Evolutionary conservation across 2,888 invertebrate species (phyloP), one percentile per base, ranked within the genome.

Genomic region (Mactromeris polynyma): DNA sequence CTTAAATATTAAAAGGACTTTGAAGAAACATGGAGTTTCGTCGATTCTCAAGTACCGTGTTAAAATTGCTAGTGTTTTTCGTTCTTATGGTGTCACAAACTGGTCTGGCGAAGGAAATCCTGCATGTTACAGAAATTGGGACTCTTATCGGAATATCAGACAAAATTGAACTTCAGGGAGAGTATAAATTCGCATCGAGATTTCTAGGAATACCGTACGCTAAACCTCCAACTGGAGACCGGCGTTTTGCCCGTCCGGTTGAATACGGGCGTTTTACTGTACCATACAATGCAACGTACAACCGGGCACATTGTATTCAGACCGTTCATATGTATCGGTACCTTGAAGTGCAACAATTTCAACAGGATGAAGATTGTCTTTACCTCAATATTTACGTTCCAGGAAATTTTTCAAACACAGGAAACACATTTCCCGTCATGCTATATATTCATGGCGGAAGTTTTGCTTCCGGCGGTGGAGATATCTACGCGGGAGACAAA

Each of bases 331-430:
- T 58, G 19, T 80, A 89, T 38, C 33, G 9, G 9, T 81, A 86
- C 31, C 33, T 81, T 14, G 64, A 64, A 21, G 51, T 86, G 11
- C 87, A 82, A 40, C n/a, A 21, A 17, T 90, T 87, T 58, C 77
- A 82, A 33, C 83, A 98, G 93, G 98, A 98, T 58, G 99, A 99
- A 97, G 99, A 99, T 97, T 99, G 99, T 96, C 97, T 99, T 6
- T 99, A 99, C 97, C 97, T 99, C 95, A 99, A 99, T 97, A 98
- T 99, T 92, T 99, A 99, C 98, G 98, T 98, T 69, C 99, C 99
- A 36, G 87, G 84, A 87, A 86, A 81, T 21, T 26, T 46, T 3
- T 83, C 83, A 4, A 73, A 42, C n/a, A 26, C 51, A 2, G 69
- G 54, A 3, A 81, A 54, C 0, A 88, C 64, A 36, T 85, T 92